phyloP scores from a whole-genome alignment of 2,113 vertebrate genomes.

The Tachycineta bicolor region DNA sequence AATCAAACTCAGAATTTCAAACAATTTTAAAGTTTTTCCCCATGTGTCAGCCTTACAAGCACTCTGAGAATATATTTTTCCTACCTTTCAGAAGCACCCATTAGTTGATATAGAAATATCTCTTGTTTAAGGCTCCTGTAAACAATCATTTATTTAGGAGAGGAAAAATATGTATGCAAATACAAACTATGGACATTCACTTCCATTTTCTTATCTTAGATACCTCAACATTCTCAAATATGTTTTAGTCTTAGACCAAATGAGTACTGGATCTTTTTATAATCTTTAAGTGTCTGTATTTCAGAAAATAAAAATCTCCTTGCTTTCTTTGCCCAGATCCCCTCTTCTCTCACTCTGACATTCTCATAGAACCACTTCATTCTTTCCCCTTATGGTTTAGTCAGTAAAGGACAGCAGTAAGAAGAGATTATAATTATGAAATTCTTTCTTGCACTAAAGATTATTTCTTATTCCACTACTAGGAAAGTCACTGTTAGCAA shows the following conservation, averaged over 20 bases:
- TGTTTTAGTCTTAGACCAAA: neutral
- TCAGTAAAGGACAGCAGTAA: neutral
- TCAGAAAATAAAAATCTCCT: neutral
- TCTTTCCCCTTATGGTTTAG: neutral
- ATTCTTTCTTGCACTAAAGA: neutral
- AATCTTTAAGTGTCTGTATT: neutral
- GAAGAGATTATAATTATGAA: neutral
- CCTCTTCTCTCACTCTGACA: neutral
- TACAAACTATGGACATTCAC: neutral
- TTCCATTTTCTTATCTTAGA: neutral
- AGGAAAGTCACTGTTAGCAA: neutral
- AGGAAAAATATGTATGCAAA: neutral
- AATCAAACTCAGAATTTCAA: neutral
- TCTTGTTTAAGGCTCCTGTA: neutral
- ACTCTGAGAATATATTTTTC: neutral
- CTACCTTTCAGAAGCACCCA: neutral
- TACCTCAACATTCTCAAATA: neutral
- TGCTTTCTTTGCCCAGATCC: neutral
- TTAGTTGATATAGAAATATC: neutral
- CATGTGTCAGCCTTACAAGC: neutral
- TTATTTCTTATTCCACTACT: neutral
- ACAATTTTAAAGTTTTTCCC: neutral
- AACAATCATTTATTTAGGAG: neutral
- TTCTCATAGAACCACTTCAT: neutral
- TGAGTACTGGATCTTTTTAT: neutral